Evolutionary conservation across 2,113 vertebrate genomes (phyloP).

Genomic region (Xenotilapia longispinis): DNA sequence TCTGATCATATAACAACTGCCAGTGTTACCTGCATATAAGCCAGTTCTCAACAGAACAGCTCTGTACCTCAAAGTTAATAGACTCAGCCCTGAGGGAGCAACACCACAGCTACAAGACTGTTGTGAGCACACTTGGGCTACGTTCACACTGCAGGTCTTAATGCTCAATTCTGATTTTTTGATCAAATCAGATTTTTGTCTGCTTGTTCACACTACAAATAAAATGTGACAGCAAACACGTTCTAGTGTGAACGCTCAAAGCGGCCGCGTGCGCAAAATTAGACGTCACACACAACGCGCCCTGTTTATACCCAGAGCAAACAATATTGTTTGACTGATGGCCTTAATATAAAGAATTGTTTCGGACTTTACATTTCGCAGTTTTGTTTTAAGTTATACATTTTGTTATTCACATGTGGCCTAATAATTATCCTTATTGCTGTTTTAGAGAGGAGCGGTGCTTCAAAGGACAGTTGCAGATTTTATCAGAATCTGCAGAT

Average conservation of each 20-base stretch:
- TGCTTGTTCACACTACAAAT: background rate
- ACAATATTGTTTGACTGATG: background rate
- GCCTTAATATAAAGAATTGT: background rate
- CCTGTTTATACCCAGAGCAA: fast-evolving
- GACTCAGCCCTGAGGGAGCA: background rate
- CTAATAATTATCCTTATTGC: fast-evolving
- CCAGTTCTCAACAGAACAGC: background rate
- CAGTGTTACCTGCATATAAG: background rate
- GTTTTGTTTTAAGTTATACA: background rate
- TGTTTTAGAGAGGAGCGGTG: background rate
- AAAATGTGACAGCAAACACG: fast-evolving
- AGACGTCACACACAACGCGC: fast-evolving
- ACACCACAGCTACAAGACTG: background rate
- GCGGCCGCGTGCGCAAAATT: fast-evolving
- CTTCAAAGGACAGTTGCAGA: background rate
- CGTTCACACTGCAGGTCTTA: background rate
- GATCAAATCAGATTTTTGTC: background rate
- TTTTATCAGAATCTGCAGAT: background rate
- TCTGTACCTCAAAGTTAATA: background rate
- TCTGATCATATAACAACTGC: background rate
- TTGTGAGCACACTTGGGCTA: background rate
- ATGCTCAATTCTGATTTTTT: background rate
- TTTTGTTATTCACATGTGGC: fast-evolving
- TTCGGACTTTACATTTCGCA: fast-evolving
- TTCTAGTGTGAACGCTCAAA: fast-evolving